Evolutionary conservation across 2,797 vertebrate genomes (phyloP), one percentile per base, ranked within the genome.

Genomic region (Urophycis tenuis): DNA sequence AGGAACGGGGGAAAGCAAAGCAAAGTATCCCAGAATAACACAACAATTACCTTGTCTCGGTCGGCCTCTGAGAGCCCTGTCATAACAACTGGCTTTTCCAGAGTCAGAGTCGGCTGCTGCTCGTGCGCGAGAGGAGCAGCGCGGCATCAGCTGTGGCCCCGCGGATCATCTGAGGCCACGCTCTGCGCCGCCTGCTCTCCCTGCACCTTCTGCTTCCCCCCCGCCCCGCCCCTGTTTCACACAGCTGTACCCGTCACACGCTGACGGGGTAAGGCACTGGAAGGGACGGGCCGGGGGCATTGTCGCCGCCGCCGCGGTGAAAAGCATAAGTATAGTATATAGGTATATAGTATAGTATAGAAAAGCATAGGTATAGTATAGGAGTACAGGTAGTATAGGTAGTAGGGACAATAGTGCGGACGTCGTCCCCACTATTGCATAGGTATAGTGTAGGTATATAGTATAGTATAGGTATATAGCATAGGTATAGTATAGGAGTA

Each of bases 41-140:
- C 72, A 83, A 87, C 86, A 84, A 87, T 86, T 87, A 85, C 78
- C 77, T 35, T 17, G 64, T 83, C 80, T 85, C 79, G 77, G 81
- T 78, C 80, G 73, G 78, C 73, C 76, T 82, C 81, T 84, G 81
- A 87, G 90, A 82, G 82, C 53, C 7, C 78, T 85, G 83, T 88
- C 85, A 87, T 85, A 88, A 87, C 82, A 87, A 82, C 79, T 35
- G 45, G 80, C 70, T 82, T 49, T 72, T 70, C n/a, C n/a, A n/a
- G n/a, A n/a, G n/a, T n/a, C 60, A 76, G 53, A 64, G 49, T n/a
- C 22, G 9, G 49, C 4, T 22, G 49, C 22, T 60, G 49, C 19
- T 2, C 9, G 49, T 22, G 8, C 25, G 7, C 45, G 17, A 45
- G 45, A 67, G 8, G 5, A 29, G 60, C 60, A 29, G 60, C 25